Evolutionary conservation across 2,888 invertebrate species (phyloP).

Genomic region (Apodemia mormo): DNA sequence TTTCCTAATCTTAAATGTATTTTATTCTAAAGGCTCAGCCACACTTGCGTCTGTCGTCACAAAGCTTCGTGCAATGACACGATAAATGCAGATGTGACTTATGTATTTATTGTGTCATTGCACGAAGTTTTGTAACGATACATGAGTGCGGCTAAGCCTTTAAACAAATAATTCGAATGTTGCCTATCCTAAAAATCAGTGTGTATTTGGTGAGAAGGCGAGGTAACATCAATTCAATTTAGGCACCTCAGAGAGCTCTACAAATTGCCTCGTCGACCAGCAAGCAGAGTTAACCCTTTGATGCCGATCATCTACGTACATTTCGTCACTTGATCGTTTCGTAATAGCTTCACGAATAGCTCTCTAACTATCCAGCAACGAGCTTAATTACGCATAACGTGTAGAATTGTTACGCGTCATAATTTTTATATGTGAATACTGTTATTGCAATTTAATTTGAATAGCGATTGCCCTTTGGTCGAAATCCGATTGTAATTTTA

Average conservation of each 20-base stretch:
- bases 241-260: constrained; percentile 62
- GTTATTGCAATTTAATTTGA: too few species aligned
- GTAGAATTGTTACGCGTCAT: neutral
- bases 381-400: neutral
- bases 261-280: constrained; percentile 65
- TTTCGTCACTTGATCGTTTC: constrained; percentile 52
- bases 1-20: too few species aligned
- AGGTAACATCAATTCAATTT: constrained; percentile 75
- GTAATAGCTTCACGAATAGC: constrained; percentile 33
- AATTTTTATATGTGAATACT: too few species aligned
- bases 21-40: too few species aligned
- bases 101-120: too few species aligned
- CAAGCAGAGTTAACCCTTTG: constrained; percentile 63
- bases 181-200: constrained; percentile 22
- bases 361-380: neutral
- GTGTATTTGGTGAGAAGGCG: constrained; percentile 47
- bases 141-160: too few species aligned
- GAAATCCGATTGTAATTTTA: too few species aligned
- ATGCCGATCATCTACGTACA: constrained; percentile 50
- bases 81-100: too few species aligned
- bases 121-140: too few species aligned
- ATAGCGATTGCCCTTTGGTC: too few species aligned
- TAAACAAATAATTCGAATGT: neutral
- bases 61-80: too few species aligned
- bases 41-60: too few species aligned